A percentile compares a stretch with the other conserved stretches of the same genome.
phyloP scores from a whole-genome alignment of 2,797 vertebrate species.

The Epinephelus malabaricus region DNA sequence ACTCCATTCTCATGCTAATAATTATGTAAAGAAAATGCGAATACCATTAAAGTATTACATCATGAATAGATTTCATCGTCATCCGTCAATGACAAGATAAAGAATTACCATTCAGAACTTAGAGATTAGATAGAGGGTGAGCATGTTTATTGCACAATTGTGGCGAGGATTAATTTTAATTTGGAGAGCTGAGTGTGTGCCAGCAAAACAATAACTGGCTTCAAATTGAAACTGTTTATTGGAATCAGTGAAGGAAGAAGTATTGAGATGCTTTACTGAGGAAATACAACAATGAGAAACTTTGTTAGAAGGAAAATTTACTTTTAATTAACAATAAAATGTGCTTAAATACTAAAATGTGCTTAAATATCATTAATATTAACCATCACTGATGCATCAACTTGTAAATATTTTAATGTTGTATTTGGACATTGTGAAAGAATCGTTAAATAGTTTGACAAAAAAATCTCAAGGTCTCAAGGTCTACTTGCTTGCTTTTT shows the following conservation, averaged over 20 bases:
- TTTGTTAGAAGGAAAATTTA: not conserved
- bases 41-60: constrained; percentile 10
- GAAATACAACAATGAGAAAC: constrained; percentile 7
- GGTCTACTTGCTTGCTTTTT: not conserved
- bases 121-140: not conserved
- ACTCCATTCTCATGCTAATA: constrained; percentile 38
- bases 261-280: not conserved
- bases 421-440: not conserved
- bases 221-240: constrained; percentile 24
- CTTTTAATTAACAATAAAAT: not conserved
- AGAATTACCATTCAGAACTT: constrained; percentile 15
- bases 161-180: constrained; percentile 29
- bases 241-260: constrained; percentile 10
- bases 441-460: too few relatives aligned
- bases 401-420: not conserved
- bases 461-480: not conserved
- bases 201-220: constrained; percentile 34
- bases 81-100: constrained; percentile 28
- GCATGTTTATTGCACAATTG: constrained; percentile 17
- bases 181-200: constrained; percentile 13
- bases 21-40: constrained; percentile 14
- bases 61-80: constrained; percentile 27
- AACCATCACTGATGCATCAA: not conserved
- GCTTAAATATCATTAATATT: not conserved
- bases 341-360: not conserved